Base-by-base conservation (phyloP, 2,797 vertebrate genomes). In the Tiaroga cobitis region DNA sequence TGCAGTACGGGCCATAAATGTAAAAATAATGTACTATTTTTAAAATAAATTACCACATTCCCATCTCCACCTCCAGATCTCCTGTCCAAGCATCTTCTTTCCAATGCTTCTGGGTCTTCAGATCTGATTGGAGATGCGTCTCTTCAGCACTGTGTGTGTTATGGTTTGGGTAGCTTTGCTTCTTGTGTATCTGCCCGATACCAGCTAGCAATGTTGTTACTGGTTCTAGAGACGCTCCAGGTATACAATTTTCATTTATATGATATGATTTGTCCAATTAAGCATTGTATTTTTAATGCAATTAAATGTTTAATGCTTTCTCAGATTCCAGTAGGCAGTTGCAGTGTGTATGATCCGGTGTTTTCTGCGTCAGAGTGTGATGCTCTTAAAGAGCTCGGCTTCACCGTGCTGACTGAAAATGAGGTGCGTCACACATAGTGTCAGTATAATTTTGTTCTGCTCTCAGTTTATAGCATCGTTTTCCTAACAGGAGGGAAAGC, bases 131-230 rank as follows among this genome's bases (percentile, higher is more conserved):
- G 41, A 75, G 37, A 2, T 0, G n/a, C 8, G 46, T 87, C 72
- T 3, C 87, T 90, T 13, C 85, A 92, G 37, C 91, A 93, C 61
- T 97, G 95, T 69, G 97, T 99, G 41, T 98, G 96, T 90, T 98
- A 97, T 5, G 98, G 98, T 26, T 90, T 99, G 0, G 98, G 98
- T 29, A 94, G 92, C 54, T 99, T 99, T 86, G 92, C 96, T 29
- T 95, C 94, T 5, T 97, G 96, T 34, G 89, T 93, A 54, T 92
- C 93, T 1, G 94, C 97, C 0, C 94, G 97, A 5, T 93, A 90
- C 90, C 98, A 99, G 90, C 95, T 99, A 8, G 95, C 96, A 2
- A 96, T 98, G 92, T 88, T 99, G 91, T 93, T 98, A 41, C 93
- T 98, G 85, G 91, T 99, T 76, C 91, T 99, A 88, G 96, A 97